These are phyloP conservation scores for Gephyroberyx darwinii DNA, from an alignment of 2,797 vertebrate species.

Conservation along the genomic window DNA sequence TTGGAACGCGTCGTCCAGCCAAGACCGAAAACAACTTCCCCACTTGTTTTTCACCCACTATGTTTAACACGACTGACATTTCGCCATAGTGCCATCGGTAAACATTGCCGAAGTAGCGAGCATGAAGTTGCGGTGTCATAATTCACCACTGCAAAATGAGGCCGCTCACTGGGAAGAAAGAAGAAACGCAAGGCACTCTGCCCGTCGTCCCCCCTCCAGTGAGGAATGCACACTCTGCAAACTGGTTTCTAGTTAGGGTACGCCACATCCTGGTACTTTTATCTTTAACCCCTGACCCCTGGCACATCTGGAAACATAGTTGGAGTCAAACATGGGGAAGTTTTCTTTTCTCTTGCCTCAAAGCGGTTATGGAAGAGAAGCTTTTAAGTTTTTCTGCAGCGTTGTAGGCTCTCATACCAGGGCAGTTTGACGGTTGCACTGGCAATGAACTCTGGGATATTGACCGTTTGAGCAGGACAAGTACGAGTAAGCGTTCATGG, in stretches of 20 bases:
- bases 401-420: conserved; percentile 67
- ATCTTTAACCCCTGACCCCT: conserved; percentile 91
- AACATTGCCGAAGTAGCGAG: conserved; percentile 80
- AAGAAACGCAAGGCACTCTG: conserved; percentile 84
- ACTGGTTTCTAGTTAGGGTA: conserved; percentile 81
- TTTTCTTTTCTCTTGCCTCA: conserved; percentile 86
- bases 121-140: conserved; percentile 83
- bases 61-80: conserved; percentile 81
- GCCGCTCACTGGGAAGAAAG: conserved; percentile 86
- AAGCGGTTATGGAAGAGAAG: conserved; percentile 78
- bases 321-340: conserved; percentile 88
- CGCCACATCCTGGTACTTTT: conserved; percentile 95
- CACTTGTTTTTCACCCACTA: conserved; percentile 70
- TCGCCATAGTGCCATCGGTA: conserved; percentile 76
- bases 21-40: conserved; percentile 70
- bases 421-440: conserved; percentile 79
- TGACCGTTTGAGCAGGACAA: conserved; percentile 77
- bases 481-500: conserved; percentile 62
- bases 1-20: conserved; percentile 60
- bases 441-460: conserved; percentile 84
- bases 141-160: conserved; percentile 86
- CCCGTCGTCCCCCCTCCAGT: conserved; percentile 85
- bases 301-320: conserved; percentile 97
- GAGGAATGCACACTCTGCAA: conserved; percentile 86
- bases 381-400: conserved; percentile 63